Evolutionary conservation across 2,797 vertebrate genomes (phyloP), one percentile per base, ranked within the genome.

Genomic region (Falco rusticolus): DNA sequence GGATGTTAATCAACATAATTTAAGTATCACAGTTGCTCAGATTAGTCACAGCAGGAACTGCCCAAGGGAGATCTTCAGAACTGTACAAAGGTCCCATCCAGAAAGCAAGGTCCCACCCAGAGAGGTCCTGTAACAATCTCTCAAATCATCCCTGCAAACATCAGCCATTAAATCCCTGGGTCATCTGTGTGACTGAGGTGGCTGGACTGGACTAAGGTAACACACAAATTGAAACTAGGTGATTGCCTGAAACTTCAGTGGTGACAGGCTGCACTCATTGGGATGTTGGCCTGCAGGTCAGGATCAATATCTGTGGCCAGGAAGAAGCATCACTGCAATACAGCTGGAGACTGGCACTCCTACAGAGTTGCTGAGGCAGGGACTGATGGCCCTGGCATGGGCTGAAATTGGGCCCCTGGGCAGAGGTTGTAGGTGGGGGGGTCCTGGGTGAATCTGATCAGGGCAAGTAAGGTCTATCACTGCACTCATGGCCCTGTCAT

Each of bases 341-440:
- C 11, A 76, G 18, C 51, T 37, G 24, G 56, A 57, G 39, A 53
- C 3, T 0, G 1, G 13, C 6, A 4, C 16, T 63, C 24, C 15
- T 70, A 0, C 6, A 13, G n/a, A 17, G 12, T 5, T 68, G 11
- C n/a, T 77, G 18, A 22, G 17, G 13, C 37, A 84, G 37, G n/a
- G 16, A 12, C 28, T 22, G 10, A 4, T 10, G 10, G 17, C 48
- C 18, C 60, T 82, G 50, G 31, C 8, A 10, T 19, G 74, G 33
- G 5, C 60, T 88, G 72, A 64, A 64, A 48, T 81, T 12, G 39
- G 31, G 18, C 3, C n/a, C 13, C 4, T 31, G 33, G 10, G 28
- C 25, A 39, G 50, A 65, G 13, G 16, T 6, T 13, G 4, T 10
- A 17, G 13, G 5, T 13, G 3, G 11, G 1, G 1, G 6, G 1